A percentile compares a stretch with the other conserved stretches of the same genome.
Conservation (phyloP, 2,797 vertebrate species). For the Propithecus deckenii region DNA sequence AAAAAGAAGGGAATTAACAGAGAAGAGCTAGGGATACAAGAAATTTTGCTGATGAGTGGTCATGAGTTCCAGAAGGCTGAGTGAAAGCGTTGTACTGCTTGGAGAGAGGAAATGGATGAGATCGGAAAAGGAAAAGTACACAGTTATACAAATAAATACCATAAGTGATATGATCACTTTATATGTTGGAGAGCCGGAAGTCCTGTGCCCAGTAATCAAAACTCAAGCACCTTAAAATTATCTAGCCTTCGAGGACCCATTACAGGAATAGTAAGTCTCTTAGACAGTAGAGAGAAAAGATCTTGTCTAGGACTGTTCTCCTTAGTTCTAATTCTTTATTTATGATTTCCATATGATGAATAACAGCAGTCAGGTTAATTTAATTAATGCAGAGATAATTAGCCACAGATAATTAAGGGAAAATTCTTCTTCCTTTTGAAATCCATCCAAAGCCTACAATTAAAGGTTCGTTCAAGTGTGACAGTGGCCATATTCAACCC, state of each 20-base stretch:
- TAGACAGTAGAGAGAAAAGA: background rate
- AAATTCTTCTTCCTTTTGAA: conserved; percentile 66
- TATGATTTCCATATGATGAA: conserved; percentile 57
- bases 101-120: background rate
- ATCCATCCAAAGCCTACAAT: conserved; percentile 61
- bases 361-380: conserved; percentile 26
- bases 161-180: background rate
- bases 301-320: background rate
- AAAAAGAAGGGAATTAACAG: background rate
- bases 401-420: conserved; percentile 67
- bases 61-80: background rate
- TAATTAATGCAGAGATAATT: conserved; percentile 68
- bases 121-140: background rate
- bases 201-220: background rate
- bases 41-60: background rate
- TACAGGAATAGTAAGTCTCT: background rate
- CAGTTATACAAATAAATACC: background rate
- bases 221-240: background rate
- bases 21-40: background rate
- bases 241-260: background rate
- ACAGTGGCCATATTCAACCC: conserved; percentile 49
- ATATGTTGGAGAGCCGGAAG: background rate
- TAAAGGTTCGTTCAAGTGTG: conserved; percentile 60
- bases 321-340: background rate
- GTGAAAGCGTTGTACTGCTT: background rate